Conservation (phyloP, 2,888 invertebrate genomes). For the Drosophila villosipedis region DNA sequence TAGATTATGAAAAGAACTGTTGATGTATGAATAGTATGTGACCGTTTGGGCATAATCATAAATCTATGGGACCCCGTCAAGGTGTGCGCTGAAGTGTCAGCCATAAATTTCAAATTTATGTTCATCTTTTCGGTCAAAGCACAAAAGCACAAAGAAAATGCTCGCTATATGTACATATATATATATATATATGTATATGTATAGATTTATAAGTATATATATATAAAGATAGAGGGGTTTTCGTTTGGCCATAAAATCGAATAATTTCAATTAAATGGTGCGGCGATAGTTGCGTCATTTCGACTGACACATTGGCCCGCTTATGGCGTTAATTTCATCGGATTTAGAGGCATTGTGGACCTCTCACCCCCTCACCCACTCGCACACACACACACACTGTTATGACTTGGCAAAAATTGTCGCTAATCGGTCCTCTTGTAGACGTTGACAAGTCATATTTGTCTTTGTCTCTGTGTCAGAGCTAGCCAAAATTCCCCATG, state of each 20-base stretch:
- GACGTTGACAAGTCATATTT: conserved; percentile 50
- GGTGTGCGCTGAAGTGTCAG: conserved; percentile 66
- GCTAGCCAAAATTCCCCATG: neutral
- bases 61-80: conserved; percentile 56
- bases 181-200: neutral
- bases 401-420: conserved; percentile 61
- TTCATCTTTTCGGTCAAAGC: conserved; percentile 59
- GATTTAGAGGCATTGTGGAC: conserved; percentile 1
- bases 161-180: conserved; percentile 1
- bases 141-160: conserved; percentile 38
- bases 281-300: conserved; percentile 47
- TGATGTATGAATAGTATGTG: conserved; percentile 65
- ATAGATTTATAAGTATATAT: neutral
- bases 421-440: conserved; percentile 64
- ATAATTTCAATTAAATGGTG: conserved; percentile 43
- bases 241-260: conserved; percentile 10
- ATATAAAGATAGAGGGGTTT: neutral
- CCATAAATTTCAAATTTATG: conserved; percentile 74
- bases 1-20: conserved; percentile 76
- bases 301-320: conserved; percentile 47
- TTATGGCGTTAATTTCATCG: conserved; percentile 27
- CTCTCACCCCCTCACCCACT: too few species aligned
- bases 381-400: neutral
- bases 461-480: conserved; percentile 38
- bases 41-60: conserved; percentile 56